These are phyloP conservation scores for Leptocoma aspasia DNA, from an alignment of 2,113 vertebrate genomes.

Conservation along the genomic window DNA sequence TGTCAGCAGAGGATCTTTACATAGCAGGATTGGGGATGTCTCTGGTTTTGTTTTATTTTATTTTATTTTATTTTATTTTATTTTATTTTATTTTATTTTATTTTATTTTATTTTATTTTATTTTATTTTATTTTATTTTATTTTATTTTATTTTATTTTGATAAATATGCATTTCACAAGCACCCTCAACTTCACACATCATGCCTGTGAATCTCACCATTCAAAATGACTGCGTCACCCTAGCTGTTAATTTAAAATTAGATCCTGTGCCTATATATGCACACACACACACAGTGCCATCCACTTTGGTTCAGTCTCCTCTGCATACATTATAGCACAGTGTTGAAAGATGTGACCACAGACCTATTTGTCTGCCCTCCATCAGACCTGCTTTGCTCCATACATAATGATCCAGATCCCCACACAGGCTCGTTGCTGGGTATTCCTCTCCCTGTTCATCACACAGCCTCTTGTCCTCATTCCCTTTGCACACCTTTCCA, in stretches of 20 bases:
- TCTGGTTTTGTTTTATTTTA: background rate
- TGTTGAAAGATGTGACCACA: background rate
- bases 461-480: background rate
- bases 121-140: background rate
- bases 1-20: background rate
- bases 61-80: background rate
- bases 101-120: background rate
- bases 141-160: background rate
- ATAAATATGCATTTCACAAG: background rate
- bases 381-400: background rate
- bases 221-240: background rate
- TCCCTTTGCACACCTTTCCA: background rate
- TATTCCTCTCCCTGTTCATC: background rate
- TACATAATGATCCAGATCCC: background rate
- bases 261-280: background rate
- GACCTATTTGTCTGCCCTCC: background rate
- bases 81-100: background rate
- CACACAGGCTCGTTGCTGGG: fast-evolving
- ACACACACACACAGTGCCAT: background rate
- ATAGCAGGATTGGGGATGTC: background rate
- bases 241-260: background rate
- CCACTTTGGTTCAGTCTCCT: background rate
- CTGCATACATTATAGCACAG: background rate
- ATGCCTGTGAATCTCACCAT: background rate
- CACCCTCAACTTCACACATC: background rate